A percentile compares a stretch with the other conserved stretches of the same genome.
These are phyloP conservation scores for Holothuria glaberrima DNA, from an alignment of 35 echinoderm and acorn worm genomes.

Conservation along the genomic window DNA sequence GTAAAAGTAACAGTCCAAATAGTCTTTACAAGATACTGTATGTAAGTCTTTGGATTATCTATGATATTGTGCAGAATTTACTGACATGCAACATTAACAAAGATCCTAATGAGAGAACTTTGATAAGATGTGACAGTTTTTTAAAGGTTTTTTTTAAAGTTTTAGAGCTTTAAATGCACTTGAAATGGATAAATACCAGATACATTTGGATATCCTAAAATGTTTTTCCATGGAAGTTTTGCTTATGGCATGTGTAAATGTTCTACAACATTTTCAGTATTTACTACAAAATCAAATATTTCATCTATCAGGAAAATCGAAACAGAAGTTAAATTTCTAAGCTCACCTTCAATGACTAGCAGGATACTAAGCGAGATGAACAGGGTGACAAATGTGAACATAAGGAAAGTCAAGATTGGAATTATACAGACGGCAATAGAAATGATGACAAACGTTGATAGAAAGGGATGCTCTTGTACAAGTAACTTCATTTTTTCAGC, in stretches of 20 bases:
- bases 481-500: not conserved
- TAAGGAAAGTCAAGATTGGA: conserved; percentile 21
- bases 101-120: no score
- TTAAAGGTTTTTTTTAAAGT: no score
- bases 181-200: not conserved
- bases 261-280: not conserved
- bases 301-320: not conserved
- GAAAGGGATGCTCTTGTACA: not conserved
- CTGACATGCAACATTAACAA: no score
- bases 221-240: not conserved
- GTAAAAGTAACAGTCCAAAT: no score
- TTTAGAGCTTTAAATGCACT: no score
- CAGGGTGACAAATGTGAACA: conserved; percentile 25
- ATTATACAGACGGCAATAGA: conserved; percentile 11
- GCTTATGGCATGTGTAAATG: not conserved
- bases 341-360: conserved; percentile 42
- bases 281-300: not conserved
- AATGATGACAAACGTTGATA: conserved; percentile 20
- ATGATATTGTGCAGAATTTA: no score
- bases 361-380: conserved; percentile 9
- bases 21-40: no score
- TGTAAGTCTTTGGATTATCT: no score
- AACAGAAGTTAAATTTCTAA: not conserved
- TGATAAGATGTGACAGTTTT: not conserved
- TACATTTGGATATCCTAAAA: not conserved